Base-by-base conservation (phyloP, 2,888 invertebrate genomes). In the Lasioglossum oenotherae region DNA sequence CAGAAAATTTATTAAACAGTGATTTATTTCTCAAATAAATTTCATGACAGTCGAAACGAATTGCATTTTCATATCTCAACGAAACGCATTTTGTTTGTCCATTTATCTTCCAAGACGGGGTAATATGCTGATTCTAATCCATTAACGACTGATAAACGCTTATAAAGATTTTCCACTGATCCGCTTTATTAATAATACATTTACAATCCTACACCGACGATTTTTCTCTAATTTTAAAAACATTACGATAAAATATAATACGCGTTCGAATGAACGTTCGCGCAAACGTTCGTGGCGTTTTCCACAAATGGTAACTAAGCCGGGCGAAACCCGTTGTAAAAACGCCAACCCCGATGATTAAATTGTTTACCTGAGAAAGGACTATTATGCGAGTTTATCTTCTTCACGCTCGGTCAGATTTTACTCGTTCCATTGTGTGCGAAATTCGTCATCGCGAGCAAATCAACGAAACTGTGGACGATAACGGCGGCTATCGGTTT, bases 331-430 rank as follows among this genome's bases (percentile, higher is more conserved):
- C 60, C 19, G 46, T 71, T 31, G 27, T 49, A 23, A n/a, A 57
- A 57, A 64, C 72, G 82, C 81, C 80, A 81, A 23, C n/a, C 35
- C 2, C 16, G 44, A 38, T 27, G 81, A 90, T 87, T 84, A 84
- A 41, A 38, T 27, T 87, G 60, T 90, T 89, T 90, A 73, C 35
- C 67, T 38, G 74, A 83, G 67, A 78, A 78, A 23, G n/a, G 44
- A 78, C 64, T 44, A 44, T 78, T 72, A 64, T 27, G 23, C 27
- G 69, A 71, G 76, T 71, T 88, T 90, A 88, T 89, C 86, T 75
- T 69, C 14, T 0, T 16, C 14, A 12, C 19, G 71, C 72, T 23
- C 80, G 69, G 14, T 16, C 80, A 76, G 72, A 81, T 88, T 82
- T 86, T 82, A 74, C 67, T 38, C 69, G 31, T 35, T 16, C 16